phyloP scores from a whole-genome alignment of 2,888 invertebrate genomes.

The Hyalella azteca region DNA sequence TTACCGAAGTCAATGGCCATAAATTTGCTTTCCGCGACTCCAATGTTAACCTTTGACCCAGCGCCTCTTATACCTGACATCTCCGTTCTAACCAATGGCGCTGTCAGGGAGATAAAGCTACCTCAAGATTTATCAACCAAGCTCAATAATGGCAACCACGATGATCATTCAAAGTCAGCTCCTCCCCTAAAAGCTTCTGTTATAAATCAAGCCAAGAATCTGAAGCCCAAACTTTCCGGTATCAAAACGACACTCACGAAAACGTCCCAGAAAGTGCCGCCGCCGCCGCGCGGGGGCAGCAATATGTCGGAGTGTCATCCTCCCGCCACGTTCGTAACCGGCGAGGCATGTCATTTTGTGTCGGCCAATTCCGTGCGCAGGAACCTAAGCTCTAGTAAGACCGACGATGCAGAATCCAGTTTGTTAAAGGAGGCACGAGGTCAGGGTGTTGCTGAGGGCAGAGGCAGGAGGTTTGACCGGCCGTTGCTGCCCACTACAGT shows the following conservation, averaged over 20 bases:
- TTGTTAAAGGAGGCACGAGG: not conserved
- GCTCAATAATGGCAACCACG: not conserved
- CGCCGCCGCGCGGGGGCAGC: not conserved
- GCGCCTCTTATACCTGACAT: not conserved
- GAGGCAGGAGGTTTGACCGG: slow-evolving; percentile 14
- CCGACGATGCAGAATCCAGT: not conserved
- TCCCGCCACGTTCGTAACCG: not conserved
- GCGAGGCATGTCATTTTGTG: not conserved
- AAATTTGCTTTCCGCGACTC: too few species aligned
- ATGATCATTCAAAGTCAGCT: not conserved
- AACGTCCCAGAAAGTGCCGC: not conserved
- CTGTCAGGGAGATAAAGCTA: slow-evolving; percentile 22
- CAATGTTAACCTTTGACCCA: too few species aligned
- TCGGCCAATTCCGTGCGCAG: slow-evolving; percentile 9
- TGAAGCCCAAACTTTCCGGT: slow-evolving; percentile 12
- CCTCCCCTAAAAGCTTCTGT: not conserved
- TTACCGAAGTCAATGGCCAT: too few species aligned
- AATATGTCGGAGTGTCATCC: not conserved
- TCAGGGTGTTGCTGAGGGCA: not conserved
- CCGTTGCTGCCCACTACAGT: slow-evolving; percentile 31
- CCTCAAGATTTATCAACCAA: not conserved
- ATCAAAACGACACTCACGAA: slow-evolving; percentile 20
- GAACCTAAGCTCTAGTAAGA: not conserved
- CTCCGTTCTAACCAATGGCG: slow-evolving; percentile 21
- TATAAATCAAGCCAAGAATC: not conserved